Evolutionary conservation across 2,888 invertebrate genomes (phyloP), one percentile per base, ranked within the genome.

Genomic region (Allacma fusca): DNA sequence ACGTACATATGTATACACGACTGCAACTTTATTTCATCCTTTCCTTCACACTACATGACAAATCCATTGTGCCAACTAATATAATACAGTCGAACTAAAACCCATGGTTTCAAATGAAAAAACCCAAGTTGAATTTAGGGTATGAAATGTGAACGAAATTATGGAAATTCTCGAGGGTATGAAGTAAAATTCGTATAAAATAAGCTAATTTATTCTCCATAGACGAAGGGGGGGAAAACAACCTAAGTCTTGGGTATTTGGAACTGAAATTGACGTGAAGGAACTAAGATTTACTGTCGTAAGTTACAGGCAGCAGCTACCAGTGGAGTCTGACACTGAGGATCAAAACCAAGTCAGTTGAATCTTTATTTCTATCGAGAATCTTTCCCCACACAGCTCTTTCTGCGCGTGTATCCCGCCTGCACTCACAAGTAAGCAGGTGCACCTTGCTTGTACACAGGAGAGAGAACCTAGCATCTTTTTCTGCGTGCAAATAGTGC

Each of bases 271-370:
- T 34, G 71, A 71, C 71, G 71, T 71, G 57, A 43, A 21, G 34
- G 64, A 43, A 21, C 34, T 23, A 62, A 59, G 64, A 62, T 21
- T 50, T 43, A 29, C 74, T 64, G 13, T 64, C 24, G 21, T 16
- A 74, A 43, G 64, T 44, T 74, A 44, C 44, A 24, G 24, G 23
- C 43, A 74, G 23, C 43, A 74, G 44, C 74, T 67, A 74, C 74
- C 65, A 73, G n/a, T n/a, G n/a, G 74, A 78, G 78, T 21, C 74
- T 78, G 74, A 64, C 26, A 29, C 43, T 44, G 67, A 73, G 67
- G 72, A 77, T 75, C 69, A 57, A 75, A 75, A 57, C 34, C 34
- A 29, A 75, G 75, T 75, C 68, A 69, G 75, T 26, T 75, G 68
- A 69, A 68, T 75, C 68, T 75, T 69, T 67, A 44, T 40, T 40